phyloP scores from a whole-genome alignment of 1,140 invertebrate species.

The Trichoplusia ni region DNA sequence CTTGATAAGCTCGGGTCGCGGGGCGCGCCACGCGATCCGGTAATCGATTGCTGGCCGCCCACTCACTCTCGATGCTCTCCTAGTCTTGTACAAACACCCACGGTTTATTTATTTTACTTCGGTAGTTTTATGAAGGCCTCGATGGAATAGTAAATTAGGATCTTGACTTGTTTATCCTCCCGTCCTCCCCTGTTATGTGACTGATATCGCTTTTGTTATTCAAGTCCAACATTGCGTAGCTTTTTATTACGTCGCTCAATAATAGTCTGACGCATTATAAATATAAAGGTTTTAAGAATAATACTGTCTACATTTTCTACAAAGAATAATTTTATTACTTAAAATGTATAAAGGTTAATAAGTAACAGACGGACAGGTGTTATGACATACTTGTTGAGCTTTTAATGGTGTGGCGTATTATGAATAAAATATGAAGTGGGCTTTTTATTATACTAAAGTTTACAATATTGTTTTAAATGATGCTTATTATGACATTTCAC shows the following conservation, averaged over 20 bases:
- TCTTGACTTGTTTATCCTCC: constrained; percentile 3
- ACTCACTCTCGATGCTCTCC: constrained; percentile 16
- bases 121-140: constrained; percentile 29
- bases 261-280: too few species aligned
- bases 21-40: constrained; percentile 49
- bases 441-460: too few species aligned
- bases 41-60: constrained; percentile 30
- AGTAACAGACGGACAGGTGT: background rate
- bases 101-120: constrained; percentile 30
- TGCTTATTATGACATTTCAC: too few species aligned
- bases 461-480: too few species aligned
- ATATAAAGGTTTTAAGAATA: too few species aligned
- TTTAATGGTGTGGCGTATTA: background rate
- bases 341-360: too few species aligned
- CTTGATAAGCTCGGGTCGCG: constrained; percentile 52
- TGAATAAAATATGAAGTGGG: too few species aligned
- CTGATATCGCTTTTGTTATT: constrained; percentile 9
- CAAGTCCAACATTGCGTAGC: background rate
- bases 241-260: too few species aligned
- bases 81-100: constrained; percentile 5
- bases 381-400: constrained; percentile 9
- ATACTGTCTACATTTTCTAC: too few species aligned
- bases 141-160: constrained; percentile 35
- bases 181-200: background rate
- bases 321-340: too few species aligned